Conservation (phyloP, 2,888 invertebrate species). For the Branchellion lobata region DNA sequence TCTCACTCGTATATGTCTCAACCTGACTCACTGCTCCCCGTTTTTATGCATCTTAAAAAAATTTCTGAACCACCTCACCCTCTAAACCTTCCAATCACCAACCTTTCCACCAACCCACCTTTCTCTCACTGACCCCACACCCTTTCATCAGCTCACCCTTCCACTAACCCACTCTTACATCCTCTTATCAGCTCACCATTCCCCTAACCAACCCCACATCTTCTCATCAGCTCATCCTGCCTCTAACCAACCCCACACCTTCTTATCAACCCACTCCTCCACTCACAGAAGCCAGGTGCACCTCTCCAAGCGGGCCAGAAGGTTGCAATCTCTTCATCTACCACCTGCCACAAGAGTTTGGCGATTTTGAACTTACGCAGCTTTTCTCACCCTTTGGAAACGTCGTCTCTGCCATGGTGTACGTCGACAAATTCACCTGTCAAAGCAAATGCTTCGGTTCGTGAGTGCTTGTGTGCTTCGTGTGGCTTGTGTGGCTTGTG, state of each 20-base stretch:
- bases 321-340: slow-evolving; percentile 99
- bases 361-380: slow-evolving; percentile 97
- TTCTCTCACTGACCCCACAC: too few relatives aligned
- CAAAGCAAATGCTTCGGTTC: slow-evolving; percentile 99
- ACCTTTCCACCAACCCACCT: too few relatives aligned
- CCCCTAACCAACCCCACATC: too few relatives aligned
- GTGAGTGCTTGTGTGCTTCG: background rate
- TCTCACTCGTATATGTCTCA: too few relatives aligned
- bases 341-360: slow-evolving; percentile 99
- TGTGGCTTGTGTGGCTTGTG: too few relatives aligned
- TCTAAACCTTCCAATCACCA: too few relatives aligned
- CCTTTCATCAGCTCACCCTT: too few relatives aligned
- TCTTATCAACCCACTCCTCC: background rate
- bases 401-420: slow-evolving; percentile 99
- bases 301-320: slow-evolving; percentile 75
- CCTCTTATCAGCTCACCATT: too few relatives aligned
- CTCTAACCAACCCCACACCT: background rate
- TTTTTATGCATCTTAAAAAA: too few relatives aligned
- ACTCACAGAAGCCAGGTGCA: slow-evolving; percentile 15
- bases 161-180: too few relatives aligned
- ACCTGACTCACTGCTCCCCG: too few relatives aligned
- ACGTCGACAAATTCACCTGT: slow-evolving; percentile 98
- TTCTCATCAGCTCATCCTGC: background rate
- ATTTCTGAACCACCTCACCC: too few relatives aligned
- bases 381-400: slow-evolving; percentile 99